phyloP scores from a whole-genome alignment of 1,140 invertebrate genomes.

The Drosophila pallidifrons region DNA sequence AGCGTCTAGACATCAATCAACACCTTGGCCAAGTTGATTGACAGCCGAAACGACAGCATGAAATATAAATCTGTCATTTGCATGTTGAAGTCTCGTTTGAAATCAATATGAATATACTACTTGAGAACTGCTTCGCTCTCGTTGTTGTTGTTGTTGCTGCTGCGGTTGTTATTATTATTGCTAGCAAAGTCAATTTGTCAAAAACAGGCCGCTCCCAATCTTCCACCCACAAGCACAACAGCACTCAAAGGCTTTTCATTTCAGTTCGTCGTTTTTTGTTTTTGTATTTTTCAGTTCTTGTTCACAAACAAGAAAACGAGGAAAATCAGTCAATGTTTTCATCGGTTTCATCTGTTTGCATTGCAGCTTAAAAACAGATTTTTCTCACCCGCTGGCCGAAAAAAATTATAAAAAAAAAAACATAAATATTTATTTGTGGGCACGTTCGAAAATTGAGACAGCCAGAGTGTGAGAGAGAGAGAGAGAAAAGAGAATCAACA shows the following conservation, averaged over 20 bases:
- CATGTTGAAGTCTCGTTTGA: constrained; percentile 73
- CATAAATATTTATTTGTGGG: constrained; percentile 48
- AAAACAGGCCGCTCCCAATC: constrained; percentile 53
- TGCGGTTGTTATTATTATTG: constrained; percentile 55
- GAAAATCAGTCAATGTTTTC: constrained; percentile 59
- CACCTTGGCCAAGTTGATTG: constrained; percentile 76
- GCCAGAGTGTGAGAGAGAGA: constrained; percentile 21
- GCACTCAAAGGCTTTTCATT: constrained; percentile 53
- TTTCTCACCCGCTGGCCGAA: constrained; percentile 34
- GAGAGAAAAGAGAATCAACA: constrained; percentile 23
- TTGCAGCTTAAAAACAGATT: constrained; percentile 70
- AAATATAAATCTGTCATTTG: constrained; percentile 82
- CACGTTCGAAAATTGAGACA: constrained; percentile 32
- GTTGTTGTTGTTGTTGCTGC: constrained; percentile 24
- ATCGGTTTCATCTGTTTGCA: constrained; percentile 34
- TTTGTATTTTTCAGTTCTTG: neutral
- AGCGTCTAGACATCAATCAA: constrained; percentile 76
- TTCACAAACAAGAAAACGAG: constrained; percentile 17
- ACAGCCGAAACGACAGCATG: constrained; percentile 70
- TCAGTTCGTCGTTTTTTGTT: neutral
- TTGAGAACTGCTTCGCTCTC: constrained; percentile 45
- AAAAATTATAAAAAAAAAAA: constrained; percentile 13
- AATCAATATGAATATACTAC: constrained; percentile 74
- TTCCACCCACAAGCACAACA: constrained; percentile 1
- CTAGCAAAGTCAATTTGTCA: constrained; percentile 78